These are phyloP conservation scores for Gymnothorax reevesii DNA, from an alignment of 2,797 vertebrate species.

Conservation along the genomic window DNA sequence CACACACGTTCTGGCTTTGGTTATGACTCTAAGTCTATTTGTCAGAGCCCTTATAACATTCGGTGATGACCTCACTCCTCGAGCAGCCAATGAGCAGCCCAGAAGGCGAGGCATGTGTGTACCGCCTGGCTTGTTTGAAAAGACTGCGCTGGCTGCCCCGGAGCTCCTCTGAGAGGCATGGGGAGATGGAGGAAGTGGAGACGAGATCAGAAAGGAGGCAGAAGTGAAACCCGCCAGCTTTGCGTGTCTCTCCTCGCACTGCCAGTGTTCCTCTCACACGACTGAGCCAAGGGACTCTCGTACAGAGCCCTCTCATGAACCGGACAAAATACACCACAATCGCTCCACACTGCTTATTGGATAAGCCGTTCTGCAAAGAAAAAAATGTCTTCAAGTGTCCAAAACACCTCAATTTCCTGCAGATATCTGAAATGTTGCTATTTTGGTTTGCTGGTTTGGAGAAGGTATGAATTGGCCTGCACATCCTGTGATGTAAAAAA, in stretches of 20 bases:
- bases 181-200: constrained; percentile 22
- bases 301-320: neutral
- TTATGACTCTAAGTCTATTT: constrained; percentile 75
- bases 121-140: constrained; percentile 65
- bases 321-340: neutral
- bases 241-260: neutral
- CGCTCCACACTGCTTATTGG: neutral
- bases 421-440: neutral
- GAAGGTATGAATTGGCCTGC: neutral
- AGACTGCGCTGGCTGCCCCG: constrained; percentile 54
- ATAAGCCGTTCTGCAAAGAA: neutral
- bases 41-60: constrained; percentile 77
- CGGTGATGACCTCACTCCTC: constrained; percentile 75
- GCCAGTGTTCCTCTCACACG: neutral
- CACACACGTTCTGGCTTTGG: constrained; percentile 62
- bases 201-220: neutral
- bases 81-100: constrained; percentile 71
- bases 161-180: constrained; percentile 6
- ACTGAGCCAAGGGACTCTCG: neutral
- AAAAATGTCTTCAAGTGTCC: neutral
- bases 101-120: constrained; percentile 56
- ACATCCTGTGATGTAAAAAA: neutral
- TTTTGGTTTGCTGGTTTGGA: neutral
- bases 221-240: neutral
- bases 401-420: neutral